Percentiles rank a stretch among this genome's conserved stretches.
Conservation (phyloP, 1,140 invertebrate genomes). For the Cotesia chilonis region DNA sequence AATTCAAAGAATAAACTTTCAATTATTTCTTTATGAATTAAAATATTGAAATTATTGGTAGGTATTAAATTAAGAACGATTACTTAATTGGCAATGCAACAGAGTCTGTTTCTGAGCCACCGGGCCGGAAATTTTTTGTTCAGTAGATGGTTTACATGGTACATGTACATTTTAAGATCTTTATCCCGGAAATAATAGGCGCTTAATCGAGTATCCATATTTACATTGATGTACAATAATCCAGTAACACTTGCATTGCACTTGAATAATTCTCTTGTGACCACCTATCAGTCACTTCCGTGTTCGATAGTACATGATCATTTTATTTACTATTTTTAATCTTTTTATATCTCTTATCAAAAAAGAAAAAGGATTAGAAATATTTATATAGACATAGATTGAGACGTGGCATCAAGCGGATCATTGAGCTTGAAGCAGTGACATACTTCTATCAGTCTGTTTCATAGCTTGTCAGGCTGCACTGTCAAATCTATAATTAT, state of each 20-base stretch:
- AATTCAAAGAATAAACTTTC: background rate
- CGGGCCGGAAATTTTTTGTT: conserved; percentile 24
- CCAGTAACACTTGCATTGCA: background rate
- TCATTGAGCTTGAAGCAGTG: conserved; percentile 26
- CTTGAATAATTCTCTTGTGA: conserved; percentile 10
- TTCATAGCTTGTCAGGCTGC: conserved; percentile 14
- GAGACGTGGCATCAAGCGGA: conserved; percentile 8
- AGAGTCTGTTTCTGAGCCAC: conserved; percentile 24
- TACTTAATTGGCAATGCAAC: conserved; percentile 30
- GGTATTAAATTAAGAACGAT: background rate
- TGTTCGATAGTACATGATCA: conserved; percentile 15
- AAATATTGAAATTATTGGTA: too few relatives aligned
- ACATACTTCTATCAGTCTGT: conserved; percentile 26
- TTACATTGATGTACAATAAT: conserved; percentile 28
- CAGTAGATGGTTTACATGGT: background rate
- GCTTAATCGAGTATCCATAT: conserved; percentile 32
- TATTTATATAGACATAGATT: conserved; percentile 7
- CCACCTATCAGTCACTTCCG: conserved; percentile 13
- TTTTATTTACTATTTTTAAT: conserved; percentile 9
- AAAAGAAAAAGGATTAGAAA: conserved; percentile 14
- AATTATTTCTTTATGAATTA: too few relatives aligned
- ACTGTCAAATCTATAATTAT: conserved; percentile 33
- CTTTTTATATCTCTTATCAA: conserved; percentile 1
- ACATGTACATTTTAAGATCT: conserved; percentile 23
- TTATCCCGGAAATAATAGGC: conserved; percentile 36